Conservation (phyloP, 2,888 invertebrate genomes). For the Lasioglossum malachurum region DNA sequence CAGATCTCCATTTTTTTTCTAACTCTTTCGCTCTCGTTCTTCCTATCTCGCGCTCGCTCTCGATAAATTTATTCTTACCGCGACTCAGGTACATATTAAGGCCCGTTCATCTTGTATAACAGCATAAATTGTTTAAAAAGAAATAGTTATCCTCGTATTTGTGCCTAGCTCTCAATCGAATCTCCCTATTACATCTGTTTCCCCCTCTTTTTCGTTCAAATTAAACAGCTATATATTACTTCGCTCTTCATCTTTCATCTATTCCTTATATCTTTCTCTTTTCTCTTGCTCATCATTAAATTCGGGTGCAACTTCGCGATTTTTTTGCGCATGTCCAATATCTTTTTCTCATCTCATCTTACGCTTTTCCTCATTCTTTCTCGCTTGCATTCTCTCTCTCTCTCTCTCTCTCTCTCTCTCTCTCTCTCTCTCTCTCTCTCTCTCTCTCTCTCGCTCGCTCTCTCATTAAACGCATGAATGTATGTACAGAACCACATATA, state of each 20-base stretch:
- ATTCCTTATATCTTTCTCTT: constrained; percentile 18
- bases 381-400: background rate
- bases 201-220: constrained; percentile 22
- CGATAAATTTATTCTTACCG: constrained; percentile 72
- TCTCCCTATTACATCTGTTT: constrained; percentile 10
- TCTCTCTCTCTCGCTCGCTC: background rate
- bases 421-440: background rate
- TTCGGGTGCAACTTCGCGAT: constrained; percentile 64
- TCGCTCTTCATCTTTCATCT: constrained; percentile 24
- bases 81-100: constrained; percentile 83
- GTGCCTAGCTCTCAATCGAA: constrained; percentile 57
- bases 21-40: background rate
- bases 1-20: constrained; percentile 51
- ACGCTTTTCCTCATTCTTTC: background rate
- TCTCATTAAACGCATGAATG: constrained; percentile 65
- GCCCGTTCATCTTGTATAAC: constrained; percentile 79
- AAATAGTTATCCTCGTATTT: constrained; percentile 55
- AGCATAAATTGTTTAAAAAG: constrained; percentile 66
- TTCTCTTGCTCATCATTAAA: constrained; percentile 27
- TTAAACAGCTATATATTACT: constrained; percentile 50
- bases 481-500: constrained; percentile 76
- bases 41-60: background rate
- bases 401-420: background rate
- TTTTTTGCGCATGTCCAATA: constrained; percentile 67
- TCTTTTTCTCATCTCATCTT: constrained; percentile 5